phyloP scores from a whole-genome alignment of 2,113 vertebrate genomes.

The Xyliphius kryptos region DNA sequence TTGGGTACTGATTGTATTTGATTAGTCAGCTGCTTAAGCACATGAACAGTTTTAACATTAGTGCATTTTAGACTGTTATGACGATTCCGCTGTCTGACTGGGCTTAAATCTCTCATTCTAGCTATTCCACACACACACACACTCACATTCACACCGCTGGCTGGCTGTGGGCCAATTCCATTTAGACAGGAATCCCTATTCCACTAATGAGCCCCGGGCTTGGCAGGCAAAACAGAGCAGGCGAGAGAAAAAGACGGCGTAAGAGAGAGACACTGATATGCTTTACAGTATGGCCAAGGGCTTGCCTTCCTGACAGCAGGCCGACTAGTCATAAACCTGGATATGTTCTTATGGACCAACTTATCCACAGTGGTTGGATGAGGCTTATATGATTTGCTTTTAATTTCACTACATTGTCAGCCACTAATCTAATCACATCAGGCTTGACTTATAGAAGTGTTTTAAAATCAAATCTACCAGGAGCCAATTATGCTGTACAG shows the following conservation, averaged over 20 bases:
- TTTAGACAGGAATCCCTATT: conserved; percentile 57
- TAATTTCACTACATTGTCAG: conserved; percentile 13
- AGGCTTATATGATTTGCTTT: conserved; percentile 1
- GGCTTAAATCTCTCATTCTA: background rate
- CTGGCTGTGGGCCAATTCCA: conserved; percentile 55
- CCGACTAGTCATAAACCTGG: background rate
- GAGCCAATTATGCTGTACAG: conserved; percentile 22
- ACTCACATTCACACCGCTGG: conserved; percentile 36
- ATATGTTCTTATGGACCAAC: background rate
- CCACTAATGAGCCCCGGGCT: conserved; percentile 61
- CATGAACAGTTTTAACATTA: no score
- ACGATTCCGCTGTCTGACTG: no score
- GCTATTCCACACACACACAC: conserved; percentile 29
- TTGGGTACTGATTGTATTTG: no score
- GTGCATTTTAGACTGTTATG: no score
- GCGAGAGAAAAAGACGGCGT: conserved; percentile 1
- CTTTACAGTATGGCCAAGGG: conserved; percentile 22
- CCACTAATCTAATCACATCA: conserved; percentile 30
- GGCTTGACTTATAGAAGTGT: conserved; percentile 14
- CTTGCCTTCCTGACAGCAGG: conserved; percentile 19
- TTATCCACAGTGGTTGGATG: background rate
- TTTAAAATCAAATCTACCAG: conserved; percentile 20
- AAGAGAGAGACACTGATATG: conserved; percentile 13
- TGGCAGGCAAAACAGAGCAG: conserved; percentile 46
- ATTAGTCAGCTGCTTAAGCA: no score